These are phyloP conservation scores for Condylostylus longicornis DNA, from an alignment of 1,140 invertebrate species.

Conservation along the genomic window DNA sequence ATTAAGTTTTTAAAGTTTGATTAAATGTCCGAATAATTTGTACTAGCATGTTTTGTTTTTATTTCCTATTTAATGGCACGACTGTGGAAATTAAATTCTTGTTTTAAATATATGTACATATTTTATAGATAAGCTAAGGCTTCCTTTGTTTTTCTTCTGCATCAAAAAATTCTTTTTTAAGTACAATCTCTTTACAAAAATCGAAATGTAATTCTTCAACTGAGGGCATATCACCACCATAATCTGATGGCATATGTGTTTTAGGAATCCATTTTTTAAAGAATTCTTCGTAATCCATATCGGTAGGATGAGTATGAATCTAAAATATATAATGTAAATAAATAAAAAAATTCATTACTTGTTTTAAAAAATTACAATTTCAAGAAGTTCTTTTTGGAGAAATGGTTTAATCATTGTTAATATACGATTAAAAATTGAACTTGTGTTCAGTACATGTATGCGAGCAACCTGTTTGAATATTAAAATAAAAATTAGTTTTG, in stretches of 20 bases:
- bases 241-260: conserved; percentile 34
- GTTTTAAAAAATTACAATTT: conserved; percentile 38
- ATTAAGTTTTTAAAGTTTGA: no score
- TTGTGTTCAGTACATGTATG: conserved; percentile 48
- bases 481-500: no score
- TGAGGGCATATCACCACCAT: conserved; percentile 32
- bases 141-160: no score
- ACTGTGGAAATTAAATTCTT: no score
- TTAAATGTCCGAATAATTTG: no score
- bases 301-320: conserved; percentile 32
- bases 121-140: no score
- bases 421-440: conserved; percentile 46
- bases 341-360: not conserved
- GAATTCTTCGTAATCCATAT: conserved; percentile 29
- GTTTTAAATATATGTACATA: no score
- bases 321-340: conserved; percentile 16
- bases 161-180: no score
- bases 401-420: conserved; percentile 44
- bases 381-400: conserved; percentile 45
- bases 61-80: no score
- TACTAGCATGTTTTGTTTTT: no score
- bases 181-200: conserved; percentile 24
- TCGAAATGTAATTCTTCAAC: conserved; percentile 25
- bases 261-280: conserved; percentile 30
- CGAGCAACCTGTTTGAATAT: no score